Conservation (phyloP, 1,140 invertebrate genomes). For the Drosophila nikananu region DNA sequence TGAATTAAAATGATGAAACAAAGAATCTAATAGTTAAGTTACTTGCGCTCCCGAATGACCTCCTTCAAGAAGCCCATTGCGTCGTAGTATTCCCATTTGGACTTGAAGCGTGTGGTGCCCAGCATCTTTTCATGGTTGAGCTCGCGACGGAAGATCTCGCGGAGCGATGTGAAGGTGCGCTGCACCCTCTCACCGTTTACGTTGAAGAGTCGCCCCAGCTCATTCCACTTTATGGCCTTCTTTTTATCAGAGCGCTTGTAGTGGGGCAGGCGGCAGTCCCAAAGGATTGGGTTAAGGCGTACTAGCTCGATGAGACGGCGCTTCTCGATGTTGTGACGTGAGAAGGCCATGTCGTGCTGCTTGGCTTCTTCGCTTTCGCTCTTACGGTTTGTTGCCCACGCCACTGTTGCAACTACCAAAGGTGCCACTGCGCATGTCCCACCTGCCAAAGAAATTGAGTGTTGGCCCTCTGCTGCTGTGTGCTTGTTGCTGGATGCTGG, state of each 20-base stretch:
- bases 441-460: slow-evolving; percentile 8
- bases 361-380: slow-evolving; percentile 1
- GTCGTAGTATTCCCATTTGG: slow-evolving; percentile 84
- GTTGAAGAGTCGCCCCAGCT: slow-evolving; percentile 77
- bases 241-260: slow-evolving; percentile 83
- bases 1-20: background rate
- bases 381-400: slow-evolving; percentile 39
- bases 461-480: slow-evolving; percentile 30
- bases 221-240: slow-evolving; percentile 83
- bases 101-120: slow-evolving; percentile 71
- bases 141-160: slow-evolving; percentile 80
- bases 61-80: slow-evolving; percentile 81
- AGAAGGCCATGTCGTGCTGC: slow-evolving; percentile 67
- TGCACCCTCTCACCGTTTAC: slow-evolving; percentile 80
- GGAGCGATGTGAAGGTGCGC: slow-evolving; percentile 79
- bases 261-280: slow-evolving; percentile 82
- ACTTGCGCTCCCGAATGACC: slow-evolving; percentile 82
- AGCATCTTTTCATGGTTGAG: slow-evolving; percentile 84
- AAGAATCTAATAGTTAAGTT: background rate
- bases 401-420: slow-evolving; percentile 63
- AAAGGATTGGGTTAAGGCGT: slow-evolving; percentile 75
- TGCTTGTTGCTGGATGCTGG: slow-evolving; percentile 57
- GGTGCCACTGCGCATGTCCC: slow-evolving; percentile 67
- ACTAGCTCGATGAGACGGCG: slow-evolving; percentile 83
- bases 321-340: slow-evolving; percentile 83